These are phyloP conservation scores for Lucifuga dentata DNA, from an alignment of 2,113 vertebrate genomes.

Conservation along the genomic window DNA sequence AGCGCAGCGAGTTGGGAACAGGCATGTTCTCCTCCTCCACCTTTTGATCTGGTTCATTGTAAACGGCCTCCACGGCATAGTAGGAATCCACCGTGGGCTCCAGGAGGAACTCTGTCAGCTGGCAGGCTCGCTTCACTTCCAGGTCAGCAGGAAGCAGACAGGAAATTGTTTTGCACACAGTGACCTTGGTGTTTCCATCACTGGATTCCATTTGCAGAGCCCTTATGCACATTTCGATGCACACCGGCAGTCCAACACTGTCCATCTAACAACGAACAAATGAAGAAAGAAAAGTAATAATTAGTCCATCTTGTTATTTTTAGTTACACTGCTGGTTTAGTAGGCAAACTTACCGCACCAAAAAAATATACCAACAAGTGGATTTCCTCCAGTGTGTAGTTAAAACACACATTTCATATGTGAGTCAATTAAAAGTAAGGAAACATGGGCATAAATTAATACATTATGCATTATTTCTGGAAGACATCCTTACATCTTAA, in stretches of 20 bases:
- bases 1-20: conserved; percentile 95
- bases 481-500: no score
- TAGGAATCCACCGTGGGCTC: conserved; percentile 97
- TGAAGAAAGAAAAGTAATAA: background rate
- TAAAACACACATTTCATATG: no score
- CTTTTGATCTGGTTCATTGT: conserved; percentile 98
- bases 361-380: no score
- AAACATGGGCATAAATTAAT: no score
- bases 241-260: conserved; percentile 89
- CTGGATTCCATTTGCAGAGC: conserved; percentile 91
- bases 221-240: conserved; percentile 94
- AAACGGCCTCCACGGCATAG: conserved; percentile 96
- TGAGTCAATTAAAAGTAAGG: no score
- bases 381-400: no score
- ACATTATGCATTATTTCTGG: no score
- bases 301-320: no score
- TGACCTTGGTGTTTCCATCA: conserved; percentile 90
- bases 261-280: conserved; percentile 86
- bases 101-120: conserved; percentile 95
- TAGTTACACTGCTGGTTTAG: no score
- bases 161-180: conserved; percentile 97
- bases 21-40: conserved; percentile 94
- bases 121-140: conserved; percentile 97
- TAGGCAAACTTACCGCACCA: no score
- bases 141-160: conserved; percentile 94